Conservation (phyloP, 2,888 invertebrate species). For the Leptinotarsa tumamoca region DNA sequence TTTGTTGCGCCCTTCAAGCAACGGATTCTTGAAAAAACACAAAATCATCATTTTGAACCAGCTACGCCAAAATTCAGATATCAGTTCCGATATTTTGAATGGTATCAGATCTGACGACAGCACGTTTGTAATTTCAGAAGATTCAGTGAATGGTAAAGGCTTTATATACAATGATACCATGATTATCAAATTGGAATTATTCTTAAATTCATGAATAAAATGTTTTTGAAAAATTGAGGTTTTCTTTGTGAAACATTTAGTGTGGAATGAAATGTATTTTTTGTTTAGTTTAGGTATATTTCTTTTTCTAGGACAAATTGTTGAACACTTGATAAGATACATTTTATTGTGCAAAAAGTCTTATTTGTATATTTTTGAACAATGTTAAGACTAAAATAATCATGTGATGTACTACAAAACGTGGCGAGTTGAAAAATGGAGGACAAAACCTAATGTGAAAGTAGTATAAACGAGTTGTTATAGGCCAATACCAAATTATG, state of each 20-base stretch:
- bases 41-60: constrained; percentile 57
- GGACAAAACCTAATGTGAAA: no score
- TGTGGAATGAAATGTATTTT: background rate
- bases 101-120: constrained; percentile 49
- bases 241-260: no score
- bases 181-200: constrained; percentile 70
- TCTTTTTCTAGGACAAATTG: constrained; percentile 4
- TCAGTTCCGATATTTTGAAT: constrained; percentile 54
- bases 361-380: background rate
- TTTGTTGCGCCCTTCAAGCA: constrained; percentile 51
- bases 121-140: constrained; percentile 66
- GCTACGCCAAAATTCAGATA: constrained; percentile 27
- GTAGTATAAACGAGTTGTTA: no score
- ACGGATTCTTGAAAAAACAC: constrained; percentile 60
- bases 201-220: constrained; percentile 62
- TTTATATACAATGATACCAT: constrained; percentile 68
- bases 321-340: constrained; percentile 4
- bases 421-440: no score
- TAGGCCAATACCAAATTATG: no score
- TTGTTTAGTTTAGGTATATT: background rate
- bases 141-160: constrained; percentile 65
- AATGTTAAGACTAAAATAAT: background rate
- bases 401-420: background rate
- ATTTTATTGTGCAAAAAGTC: background rate
- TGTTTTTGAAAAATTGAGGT: background rate